Conservation (phyloP, 1,140 invertebrate species). For the Papilio polytes region DNA sequence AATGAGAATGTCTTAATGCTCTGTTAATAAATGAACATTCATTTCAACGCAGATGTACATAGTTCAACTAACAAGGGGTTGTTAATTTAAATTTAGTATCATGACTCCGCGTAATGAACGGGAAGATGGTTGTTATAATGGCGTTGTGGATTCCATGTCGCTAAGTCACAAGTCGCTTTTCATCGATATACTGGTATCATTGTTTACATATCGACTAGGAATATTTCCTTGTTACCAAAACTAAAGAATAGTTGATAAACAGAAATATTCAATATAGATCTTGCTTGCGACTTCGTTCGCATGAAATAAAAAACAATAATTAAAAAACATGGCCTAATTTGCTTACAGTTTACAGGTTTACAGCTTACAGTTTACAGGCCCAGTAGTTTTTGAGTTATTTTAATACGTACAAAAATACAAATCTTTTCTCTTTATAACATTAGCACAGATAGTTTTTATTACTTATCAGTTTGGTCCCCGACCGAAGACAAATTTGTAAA, state of each 20-base stretch:
- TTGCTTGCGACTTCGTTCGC: too few species aligned
- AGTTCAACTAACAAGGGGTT: constrained; percentile 80
- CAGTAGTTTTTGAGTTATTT: too few species aligned
- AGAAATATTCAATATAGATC: background rate
- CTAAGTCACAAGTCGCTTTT: constrained; percentile 52
- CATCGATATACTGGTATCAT: background rate
- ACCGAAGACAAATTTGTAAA: background rate
- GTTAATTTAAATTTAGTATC: constrained; percentile 84
- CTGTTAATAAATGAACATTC: constrained; percentile 73
- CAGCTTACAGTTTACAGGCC: too few species aligned
- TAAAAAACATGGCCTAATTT: too few species aligned
- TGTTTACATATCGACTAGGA: background rate
- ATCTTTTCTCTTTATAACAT: too few species aligned
- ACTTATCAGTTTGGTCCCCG: background rate
- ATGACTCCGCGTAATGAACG: constrained; percentile 78
- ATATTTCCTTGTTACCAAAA: background rate
- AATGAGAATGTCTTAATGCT: constrained; percentile 50
- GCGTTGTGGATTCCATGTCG: constrained; percentile 64
- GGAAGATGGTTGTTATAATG: constrained; percentile 80
- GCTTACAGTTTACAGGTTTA: too few species aligned
- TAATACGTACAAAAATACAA: too few species aligned
- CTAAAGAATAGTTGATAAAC: background rate
- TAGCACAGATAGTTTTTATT: background rate
- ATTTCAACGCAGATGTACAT: constrained; percentile 70
- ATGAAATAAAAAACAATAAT: too few species aligned